Percentiles rank a stretch among this genome's conserved stretches.
Conservation (phyloP, 1,140 invertebrate genomes). For the Sminthurinus signatus region DNA sequence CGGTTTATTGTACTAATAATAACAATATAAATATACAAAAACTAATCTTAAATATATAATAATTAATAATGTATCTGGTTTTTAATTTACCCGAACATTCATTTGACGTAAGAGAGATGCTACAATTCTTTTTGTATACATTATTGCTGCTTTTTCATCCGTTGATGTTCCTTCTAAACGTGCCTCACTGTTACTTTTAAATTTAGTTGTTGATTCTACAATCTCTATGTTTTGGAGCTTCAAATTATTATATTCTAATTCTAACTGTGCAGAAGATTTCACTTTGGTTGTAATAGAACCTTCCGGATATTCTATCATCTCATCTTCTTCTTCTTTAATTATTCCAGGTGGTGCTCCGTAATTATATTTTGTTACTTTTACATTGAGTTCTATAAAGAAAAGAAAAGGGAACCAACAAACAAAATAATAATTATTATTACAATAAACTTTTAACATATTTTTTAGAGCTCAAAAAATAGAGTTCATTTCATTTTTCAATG, state of each 20-base stretch:
- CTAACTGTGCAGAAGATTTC: too few relatives aligned
- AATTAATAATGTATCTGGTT: neutral
- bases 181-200: slow-evolving; percentile 1
- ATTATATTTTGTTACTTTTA: slow-evolving; percentile 4
- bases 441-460: too few relatives aligned
- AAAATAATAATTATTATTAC: too few relatives aligned
- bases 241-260: too few relatives aligned
- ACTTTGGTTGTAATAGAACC: neutral
- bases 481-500: too few relatives aligned
- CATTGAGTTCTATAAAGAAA: too few relatives aligned
- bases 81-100: slow-evolving; percentile 28
- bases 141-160: too few relatives aligned
- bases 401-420: too few relatives aligned
- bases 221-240: neutral
- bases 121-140: slow-evolving; percentile 24
- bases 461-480: too few relatives aligned
- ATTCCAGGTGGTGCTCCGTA: neutral
- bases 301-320: neutral
- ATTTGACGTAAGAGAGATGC: slow-evolving; percentile 35
- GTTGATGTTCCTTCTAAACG: too few relatives aligned
- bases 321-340: neutral
- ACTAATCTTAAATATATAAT: neutral
- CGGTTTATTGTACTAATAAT: too few relatives aligned
- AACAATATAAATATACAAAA: neutral
- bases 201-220: slow-evolving; percentile 5